Evolutionary conservation across 2,888 invertebrate species (phyloP).

Genomic region (Desoria tigrina): DNA sequence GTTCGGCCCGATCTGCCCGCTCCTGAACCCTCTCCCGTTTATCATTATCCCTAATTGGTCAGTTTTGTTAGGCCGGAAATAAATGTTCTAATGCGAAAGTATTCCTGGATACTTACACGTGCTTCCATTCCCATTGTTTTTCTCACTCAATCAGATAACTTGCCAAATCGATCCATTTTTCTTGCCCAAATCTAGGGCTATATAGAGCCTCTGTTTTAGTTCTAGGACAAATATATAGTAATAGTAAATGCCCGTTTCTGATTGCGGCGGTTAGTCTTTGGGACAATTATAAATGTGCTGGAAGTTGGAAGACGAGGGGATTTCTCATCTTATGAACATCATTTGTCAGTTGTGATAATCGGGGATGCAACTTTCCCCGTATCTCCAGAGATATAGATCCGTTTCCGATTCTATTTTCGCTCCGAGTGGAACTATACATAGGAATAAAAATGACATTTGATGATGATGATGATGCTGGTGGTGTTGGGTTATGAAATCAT

Average conservation of each 20-base stretch:
- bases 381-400: too few relatives aligned
- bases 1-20: conserved; percentile 14
- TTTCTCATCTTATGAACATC: too few relatives aligned
- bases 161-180: conserved; percentile 43
- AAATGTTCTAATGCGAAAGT: background rate
- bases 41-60: conserved; percentile 2
- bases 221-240: too few relatives aligned
- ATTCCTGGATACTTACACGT: background rate
- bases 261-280: conserved; percentile 24
- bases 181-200: conserved; percentile 15
- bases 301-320: background rate
- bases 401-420: too few relatives aligned
- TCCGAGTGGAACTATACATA: too few relatives aligned
- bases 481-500: conserved; percentile 19
- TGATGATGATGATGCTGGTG: too few relatives aligned
- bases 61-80: background rate
- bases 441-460: too few relatives aligned
- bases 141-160: conserved; percentile 26
- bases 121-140: conserved; percentile 11
- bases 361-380: too few relatives aligned
- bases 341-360: too few relatives aligned
- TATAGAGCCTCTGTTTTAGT: background rate
- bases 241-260: conserved; percentile 2
- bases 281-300: conserved; percentile 11
- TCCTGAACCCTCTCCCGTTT: background rate